Conservation (phyloP, 2,113 vertebrate genomes). For the Lepisosteus oculatus region DNA sequence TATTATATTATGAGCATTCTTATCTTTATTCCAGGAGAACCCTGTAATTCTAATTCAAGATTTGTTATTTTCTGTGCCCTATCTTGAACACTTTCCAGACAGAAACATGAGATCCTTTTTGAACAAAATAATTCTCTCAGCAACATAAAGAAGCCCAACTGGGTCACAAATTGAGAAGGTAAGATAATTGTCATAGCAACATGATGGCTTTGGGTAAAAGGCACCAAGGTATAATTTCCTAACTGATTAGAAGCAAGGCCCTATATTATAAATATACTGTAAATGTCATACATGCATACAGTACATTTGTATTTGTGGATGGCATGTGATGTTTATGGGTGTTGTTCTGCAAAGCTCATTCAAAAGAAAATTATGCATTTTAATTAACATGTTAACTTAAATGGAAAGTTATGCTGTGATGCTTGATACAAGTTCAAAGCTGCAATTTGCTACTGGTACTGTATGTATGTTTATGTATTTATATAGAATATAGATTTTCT, state of each 20-base stretch:
- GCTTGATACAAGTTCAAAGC: no score
- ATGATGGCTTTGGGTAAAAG: constrained; percentile 12
- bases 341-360: no score
- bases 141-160: neutral
- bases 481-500: no score
- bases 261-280: neutral
- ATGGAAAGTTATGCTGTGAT: neutral
- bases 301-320: neutral
- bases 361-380: no score
- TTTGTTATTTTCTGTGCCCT: constrained; percentile 7
- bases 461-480: no score
- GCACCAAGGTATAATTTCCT: neutral
- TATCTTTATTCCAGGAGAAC: neutral
- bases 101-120: neutral
- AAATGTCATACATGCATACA: neutral
- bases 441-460: no score
- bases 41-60: neutral
- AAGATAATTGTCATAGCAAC: constrained; percentile 15
- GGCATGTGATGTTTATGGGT: neutral
- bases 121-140: constrained; percentile 4
- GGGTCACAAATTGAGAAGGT: neutral
- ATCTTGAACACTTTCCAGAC: constrained; percentile 5
- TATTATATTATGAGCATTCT: no score
- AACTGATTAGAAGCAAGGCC: constrained; percentile 8
- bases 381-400: no score